Percentiles rank a stretch among this genome's conserved stretches.
phyloP scores from a whole-genome alignment of 1,140 invertebrate species.

The Gryllus bimaculatus region DNA sequence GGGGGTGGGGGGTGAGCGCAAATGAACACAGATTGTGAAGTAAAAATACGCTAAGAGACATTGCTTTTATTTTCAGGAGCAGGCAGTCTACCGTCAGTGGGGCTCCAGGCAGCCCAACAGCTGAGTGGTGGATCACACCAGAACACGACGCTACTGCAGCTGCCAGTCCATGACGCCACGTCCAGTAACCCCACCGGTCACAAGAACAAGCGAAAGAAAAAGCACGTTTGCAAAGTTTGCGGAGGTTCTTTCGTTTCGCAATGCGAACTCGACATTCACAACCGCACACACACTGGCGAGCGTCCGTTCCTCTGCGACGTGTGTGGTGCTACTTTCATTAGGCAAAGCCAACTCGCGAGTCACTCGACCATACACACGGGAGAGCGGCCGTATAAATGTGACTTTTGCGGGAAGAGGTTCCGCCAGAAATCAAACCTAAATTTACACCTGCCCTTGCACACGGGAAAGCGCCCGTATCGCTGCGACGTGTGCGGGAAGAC shows the following conservation, averaged over 20 bases:
- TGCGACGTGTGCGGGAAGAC: constrained; percentile 6
- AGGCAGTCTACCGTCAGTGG: too few species aligned
- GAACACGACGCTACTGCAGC: too few species aligned
- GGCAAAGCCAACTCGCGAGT: neutral
- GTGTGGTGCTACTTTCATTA: neutral
- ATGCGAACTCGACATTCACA: constrained; percentile 6
- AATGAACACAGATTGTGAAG: too few species aligned
- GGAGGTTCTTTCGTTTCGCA: neutral
- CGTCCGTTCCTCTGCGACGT: neutral
- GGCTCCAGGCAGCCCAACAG: too few species aligned
- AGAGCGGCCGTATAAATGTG: neutral
- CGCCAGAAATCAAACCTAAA: constrained; percentile 2
- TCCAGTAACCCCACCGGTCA: too few species aligned
- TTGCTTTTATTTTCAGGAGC: too few species aligned
- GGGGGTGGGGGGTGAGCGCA: too few species aligned
- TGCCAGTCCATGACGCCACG: too few species aligned
- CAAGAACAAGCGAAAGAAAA: too few species aligned
- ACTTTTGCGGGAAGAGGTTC: neutral
- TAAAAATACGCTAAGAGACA: too few species aligned
- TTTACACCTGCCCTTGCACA: neutral
- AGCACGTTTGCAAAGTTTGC: neutral
- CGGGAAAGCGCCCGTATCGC: neutral
- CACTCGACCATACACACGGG: neutral
- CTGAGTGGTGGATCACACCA: too few species aligned
- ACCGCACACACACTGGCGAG: constrained; percentile 22